Base-by-base conservation (phyloP, 2,797 vertebrate species). In the Rhinichthys osculus region DNA sequence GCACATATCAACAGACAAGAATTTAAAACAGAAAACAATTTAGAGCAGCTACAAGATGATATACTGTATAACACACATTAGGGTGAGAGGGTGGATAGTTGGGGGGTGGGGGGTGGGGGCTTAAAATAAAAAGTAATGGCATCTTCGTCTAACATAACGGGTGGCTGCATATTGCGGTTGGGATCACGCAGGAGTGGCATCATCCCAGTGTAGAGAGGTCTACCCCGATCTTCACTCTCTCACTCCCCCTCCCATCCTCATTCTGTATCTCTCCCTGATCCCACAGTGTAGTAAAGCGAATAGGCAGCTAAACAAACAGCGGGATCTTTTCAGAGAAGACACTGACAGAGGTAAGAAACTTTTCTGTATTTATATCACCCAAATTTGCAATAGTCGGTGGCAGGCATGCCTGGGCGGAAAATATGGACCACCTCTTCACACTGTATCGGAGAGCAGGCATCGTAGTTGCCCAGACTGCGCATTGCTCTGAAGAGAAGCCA, bases 251-350 rank as follows among this genome's bases (percentile, higher is more conserved):
- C 59, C 42, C 87, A 35, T 78, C 13, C 66, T 69, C 71, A 44
- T 35, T 84, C 86, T 76, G 57, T 81, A 64, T 84, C 78, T 74
- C 76, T 83, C 69, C 40, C 86, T 27, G 64, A 83, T 87, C 38
- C 85, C 85, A 82, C 81, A 77, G 71, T 77, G 79, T 80, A 86
- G 87, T 80, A 84, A 67, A 86, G 84, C 81, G 81, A 69, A 77
- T 82, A 84, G 81, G 59, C 77, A 67, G 87, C 83, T 78, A 80
- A 78, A 50, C 81, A 77, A 85, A 82, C 86, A 81, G 71, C 81
- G 81, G 62, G 64, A 70, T 70, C 70, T 81, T 59, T 76, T 74
- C 82, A 64, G 50, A 66, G 74, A 70, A 79, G 50, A 72, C 62
- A 38, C 30, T 80, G 80, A 69, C 64, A 50, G 80, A 86, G 85